Evolutionary conservation across 1,140 invertebrate genomes (phyloP), one percentile per base, ranked within the genome.

Genomic region (Babylonia areolata): DNA sequence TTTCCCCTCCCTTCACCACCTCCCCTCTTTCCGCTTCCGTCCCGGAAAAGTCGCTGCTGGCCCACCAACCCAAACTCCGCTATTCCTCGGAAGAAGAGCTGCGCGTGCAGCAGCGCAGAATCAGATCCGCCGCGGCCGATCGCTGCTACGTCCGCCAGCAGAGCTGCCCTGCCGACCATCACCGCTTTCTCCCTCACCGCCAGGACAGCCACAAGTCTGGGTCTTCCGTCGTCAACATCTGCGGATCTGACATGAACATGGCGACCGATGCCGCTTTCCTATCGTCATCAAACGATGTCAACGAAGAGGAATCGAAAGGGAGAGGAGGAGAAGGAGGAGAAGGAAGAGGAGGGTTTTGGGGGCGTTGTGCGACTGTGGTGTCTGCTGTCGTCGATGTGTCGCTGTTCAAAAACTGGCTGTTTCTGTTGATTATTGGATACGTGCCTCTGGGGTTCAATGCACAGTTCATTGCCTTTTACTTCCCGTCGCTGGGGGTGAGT

Each of bases 401-500:
- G 39, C 58, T 37, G 51, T 85, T 78, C 80, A 78, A 46, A 69
- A 40, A 35, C 54, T 73, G 75, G 81, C 12, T 87, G 81, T 84
- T 84, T 84, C 58, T 39, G 20, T 15, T 84, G 17, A 84, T 84
- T 23, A 2, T 84, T 1, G 58, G 75, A 20, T 73, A 80, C 71
- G n/a, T 82, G 23, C 77, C 85, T 28, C 35, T 69, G 40, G 75
- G 84, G 28, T 39, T 88, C 1, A 75, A 37, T 37, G 17, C 79
- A 15, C 75, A 73, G 3, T 89, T 86, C 64, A n/a, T 84, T 3
- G 69, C 5, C 3, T 71, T 84, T 39, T 84, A 84, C 69, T 84
- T 84, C 35, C 82, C 82, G 11, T 84, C 82, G n/a, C 64, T 84
- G 31, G 82, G 23, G 64, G 82, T 84, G 33, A 75, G 82, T n/a